Percentiles rank a stretch among this genome's conserved stretches.
Conservation (phyloP, 2,888 invertebrate species). For the Drosophila multiciliata region DNA sequence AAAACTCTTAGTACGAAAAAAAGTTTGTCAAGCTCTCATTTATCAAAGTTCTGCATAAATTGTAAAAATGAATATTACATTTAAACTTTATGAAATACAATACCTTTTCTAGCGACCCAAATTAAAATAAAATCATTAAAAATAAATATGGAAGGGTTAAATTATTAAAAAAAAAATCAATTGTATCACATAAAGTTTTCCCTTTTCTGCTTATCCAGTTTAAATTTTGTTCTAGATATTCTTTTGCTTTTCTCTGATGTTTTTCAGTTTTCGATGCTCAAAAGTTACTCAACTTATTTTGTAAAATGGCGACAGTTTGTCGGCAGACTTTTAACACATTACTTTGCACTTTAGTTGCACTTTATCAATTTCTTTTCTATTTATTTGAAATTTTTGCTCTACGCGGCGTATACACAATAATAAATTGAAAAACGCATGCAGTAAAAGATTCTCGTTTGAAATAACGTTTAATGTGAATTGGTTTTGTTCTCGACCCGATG, state of each 20-base stretch:
- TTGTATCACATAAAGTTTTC: constrained; percentile 5
- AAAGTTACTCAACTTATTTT: constrained; percentile 45
- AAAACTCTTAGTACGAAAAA: not conserved
- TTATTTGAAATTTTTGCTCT: not conserved
- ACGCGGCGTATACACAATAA: constrained; percentile 42
- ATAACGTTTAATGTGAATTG: not conserved
- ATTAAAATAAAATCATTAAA: not conserved
- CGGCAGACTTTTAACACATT: constrained; percentile 8
- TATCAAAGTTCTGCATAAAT: not conserved
- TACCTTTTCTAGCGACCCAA: not conserved
- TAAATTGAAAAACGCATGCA: constrained; percentile 15
- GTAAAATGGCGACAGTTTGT: constrained; percentile 59
- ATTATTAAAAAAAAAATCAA: not conserved
- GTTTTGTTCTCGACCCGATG: constrained; percentile 3
- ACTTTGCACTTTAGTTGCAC: no score
- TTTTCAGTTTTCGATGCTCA: constrained; percentile 1
- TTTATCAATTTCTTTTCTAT: constrained; percentile 1
- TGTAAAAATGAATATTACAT: not conserved
- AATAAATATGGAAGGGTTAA: constrained; percentile 6
- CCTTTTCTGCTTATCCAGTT: constrained; percentile 5
- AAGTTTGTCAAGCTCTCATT: not conserved
- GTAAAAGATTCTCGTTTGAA: constrained; percentile 1
- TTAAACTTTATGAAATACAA: not conserved
- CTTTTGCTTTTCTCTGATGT: not conserved
- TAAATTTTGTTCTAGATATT: constrained; percentile 1